A percentile compares a stretch with the other conserved stretches of the same genome.
phyloP scores from a whole-genome alignment of 2,888 invertebrate genomes.

The Lacanobia wlatinum region DNA sequence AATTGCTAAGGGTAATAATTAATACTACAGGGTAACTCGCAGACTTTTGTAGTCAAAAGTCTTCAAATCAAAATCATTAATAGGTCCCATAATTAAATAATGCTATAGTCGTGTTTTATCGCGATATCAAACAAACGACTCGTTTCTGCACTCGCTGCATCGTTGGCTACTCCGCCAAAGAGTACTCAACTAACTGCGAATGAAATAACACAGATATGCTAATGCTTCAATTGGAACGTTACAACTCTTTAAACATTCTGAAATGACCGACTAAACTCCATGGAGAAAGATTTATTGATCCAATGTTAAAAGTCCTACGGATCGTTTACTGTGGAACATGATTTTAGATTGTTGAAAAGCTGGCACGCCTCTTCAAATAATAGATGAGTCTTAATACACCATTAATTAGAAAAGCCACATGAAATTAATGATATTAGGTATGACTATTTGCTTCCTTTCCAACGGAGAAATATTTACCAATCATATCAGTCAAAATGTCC shows the following conservation, averaged over 20 bases:
- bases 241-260: conserved; percentile 29
- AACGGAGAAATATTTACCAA: no score
- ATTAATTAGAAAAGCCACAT: not conserved
- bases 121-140: conserved; percentile 13
- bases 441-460: not conserved
- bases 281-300: conserved; percentile 11
- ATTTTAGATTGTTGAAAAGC: conserved; percentile 6
- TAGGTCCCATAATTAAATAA: not conserved
- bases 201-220: conserved; percentile 48
- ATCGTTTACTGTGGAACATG: not conserved
- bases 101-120: conserved; percentile 16
- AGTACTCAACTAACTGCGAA: conserved; percentile 31
- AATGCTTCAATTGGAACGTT: conserved; percentile 32
- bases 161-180: conserved; percentile 39
- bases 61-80: not conserved
- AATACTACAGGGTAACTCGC: not conserved
- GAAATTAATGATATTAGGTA: not conserved
- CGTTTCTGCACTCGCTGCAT: conserved; percentile 36
- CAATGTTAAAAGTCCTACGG: conserved; percentile 20
- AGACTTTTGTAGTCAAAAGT: not conserved
- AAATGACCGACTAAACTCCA: conserved; percentile 7
- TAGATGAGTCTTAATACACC: not conserved
- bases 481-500: no score
- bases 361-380: conserved; percentile 15
- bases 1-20: no score